Base-by-base conservation (phyloP, 2,797 vertebrate genomes). In the Scyliorhinus canicula region DNA sequence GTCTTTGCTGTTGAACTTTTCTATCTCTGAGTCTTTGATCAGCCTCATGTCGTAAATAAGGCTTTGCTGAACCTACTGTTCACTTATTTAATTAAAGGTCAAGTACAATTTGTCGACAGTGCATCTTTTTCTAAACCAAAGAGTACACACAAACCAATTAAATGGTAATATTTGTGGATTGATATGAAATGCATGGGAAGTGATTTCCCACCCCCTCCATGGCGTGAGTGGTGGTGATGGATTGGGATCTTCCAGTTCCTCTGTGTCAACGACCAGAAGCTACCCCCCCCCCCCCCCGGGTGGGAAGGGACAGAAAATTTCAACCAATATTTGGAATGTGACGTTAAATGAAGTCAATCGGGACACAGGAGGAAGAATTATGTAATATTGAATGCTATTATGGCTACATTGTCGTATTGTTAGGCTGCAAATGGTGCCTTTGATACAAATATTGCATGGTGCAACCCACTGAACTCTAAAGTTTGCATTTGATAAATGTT, bases 21-120 rank as follows among this genome's bases (percentile, higher is more conserved):
- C 93, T 95, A 95, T 95, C 95, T 96, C 95, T 82, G 95, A 95
- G 95, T 82, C 95, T 95, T 95, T 84, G 94, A 67, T 95, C 79
- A 60, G 84, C 40, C 86, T 24, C 55, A n/a, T 14, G 16, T 19
- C 16, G 3, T 90, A n/a, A n/a, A 40, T 90, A 21, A 63, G 35
- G 55, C 35, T 57, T 24, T 40, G 35, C 55, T 40, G 35, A 63
- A 88, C 31, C 85, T 35, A 35, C 28, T 57, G 52, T 57, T 57
- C 52, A n/a, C 50, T 88, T 28, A 55, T 57, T 57, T 4, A 35
- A 55, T 55, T 86, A 35, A 86, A 55, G 35, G 31, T 40, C 55
- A 21, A 0, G 6, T 21, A 7, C 19, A 28, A 60, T 90, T 90
- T 90, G 55, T n/a, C 14, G 12, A 60, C 21, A 57, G 31, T 60